Percentiles rank a stretch among this genome's conserved stretches.
phyloP scores from a whole-genome alignment of 2,797 vertebrate species.

The Lepidocolaptes lacrymiger region DNA sequence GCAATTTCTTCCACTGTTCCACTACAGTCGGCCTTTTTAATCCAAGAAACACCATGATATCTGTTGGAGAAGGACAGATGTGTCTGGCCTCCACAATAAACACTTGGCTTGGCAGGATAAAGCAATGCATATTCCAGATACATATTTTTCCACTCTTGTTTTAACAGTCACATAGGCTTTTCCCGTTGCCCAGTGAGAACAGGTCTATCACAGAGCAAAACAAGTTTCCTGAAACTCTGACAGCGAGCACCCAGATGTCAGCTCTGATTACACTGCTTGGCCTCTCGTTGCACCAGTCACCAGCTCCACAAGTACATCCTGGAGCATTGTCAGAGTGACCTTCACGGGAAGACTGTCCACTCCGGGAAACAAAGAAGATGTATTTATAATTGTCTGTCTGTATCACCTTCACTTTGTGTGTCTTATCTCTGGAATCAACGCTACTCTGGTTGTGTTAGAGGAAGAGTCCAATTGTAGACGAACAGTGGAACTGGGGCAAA shows the following conservation, averaged over 20 bases:
- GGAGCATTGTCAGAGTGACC: constrained; percentile 37
- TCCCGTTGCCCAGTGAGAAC: constrained; percentile 43
- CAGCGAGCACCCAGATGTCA: constrained; percentile 49
- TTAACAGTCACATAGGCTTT: constrained; percentile 56
- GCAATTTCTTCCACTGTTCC: constrained; percentile 61
- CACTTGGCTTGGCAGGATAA: constrained; percentile 62
- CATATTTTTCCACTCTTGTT: constrained; percentile 67
- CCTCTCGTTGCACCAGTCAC: background rate
- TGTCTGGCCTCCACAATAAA: constrained; percentile 65
- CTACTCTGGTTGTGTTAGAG: background rate
- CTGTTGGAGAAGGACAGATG: constrained; percentile 63
- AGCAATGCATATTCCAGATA: constrained; percentile 67
- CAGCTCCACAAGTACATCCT: constrained; percentile 38
- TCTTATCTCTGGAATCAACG: background rate
- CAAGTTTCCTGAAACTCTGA: constrained; percentile 51
- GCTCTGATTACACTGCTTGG: constrained; percentile 22
- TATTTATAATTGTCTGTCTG: constrained; percentile 16
- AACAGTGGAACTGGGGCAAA: background rate
- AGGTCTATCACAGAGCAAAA: constrained; percentile 35
- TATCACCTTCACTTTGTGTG: background rate
- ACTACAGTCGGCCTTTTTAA: constrained; percentile 36
- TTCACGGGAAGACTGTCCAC: constrained; percentile 25
- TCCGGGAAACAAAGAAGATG: constrained; percentile 20
- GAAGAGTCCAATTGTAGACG: background rate
- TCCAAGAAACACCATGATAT: constrained; percentile 65